These are phyloP conservation scores for Fopius arisanus DNA, from an alignment of 1,140 invertebrate genomes.

Conservation along the genomic window DNA sequence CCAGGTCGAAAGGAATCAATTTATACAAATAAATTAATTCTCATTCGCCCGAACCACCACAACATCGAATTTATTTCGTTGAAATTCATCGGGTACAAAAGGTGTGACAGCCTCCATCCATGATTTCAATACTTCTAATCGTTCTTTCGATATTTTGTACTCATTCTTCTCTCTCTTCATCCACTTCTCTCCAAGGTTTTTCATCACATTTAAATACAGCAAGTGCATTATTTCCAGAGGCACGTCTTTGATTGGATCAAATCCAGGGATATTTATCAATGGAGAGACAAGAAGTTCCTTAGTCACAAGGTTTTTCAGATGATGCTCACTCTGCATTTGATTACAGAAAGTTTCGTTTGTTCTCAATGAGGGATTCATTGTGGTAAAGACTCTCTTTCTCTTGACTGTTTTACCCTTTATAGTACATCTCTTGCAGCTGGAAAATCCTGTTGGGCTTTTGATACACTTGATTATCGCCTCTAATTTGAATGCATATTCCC, in stretches of 20 bases:
- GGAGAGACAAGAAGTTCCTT: background rate
- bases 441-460: background rate
- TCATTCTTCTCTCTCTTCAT: background rate
- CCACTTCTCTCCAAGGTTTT: background rate
- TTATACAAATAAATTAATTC: too few relatives aligned
- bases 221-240: background rate
- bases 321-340: background rate
- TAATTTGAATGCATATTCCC: background rate
- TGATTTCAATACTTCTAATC: background rate
- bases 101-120: background rate
- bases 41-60: too few relatives aligned
- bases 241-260: background rate
- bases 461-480: background rate
- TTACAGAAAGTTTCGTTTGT: background rate
- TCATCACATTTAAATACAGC: too few relatives aligned
- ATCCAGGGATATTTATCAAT: background rate
- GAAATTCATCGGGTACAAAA: slow-evolving; percentile 10
- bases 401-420: background rate
- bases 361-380: background rate
- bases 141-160: background rate
- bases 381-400: background rate
- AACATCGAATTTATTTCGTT: slow-evolving; percentile 9
- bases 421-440: background rate
- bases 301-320: background rate
- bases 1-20: too few relatives aligned